Evolutionary conservation across 2,888 invertebrate species (phyloP).

Genomic region (Hartigia nigra): DNA sequence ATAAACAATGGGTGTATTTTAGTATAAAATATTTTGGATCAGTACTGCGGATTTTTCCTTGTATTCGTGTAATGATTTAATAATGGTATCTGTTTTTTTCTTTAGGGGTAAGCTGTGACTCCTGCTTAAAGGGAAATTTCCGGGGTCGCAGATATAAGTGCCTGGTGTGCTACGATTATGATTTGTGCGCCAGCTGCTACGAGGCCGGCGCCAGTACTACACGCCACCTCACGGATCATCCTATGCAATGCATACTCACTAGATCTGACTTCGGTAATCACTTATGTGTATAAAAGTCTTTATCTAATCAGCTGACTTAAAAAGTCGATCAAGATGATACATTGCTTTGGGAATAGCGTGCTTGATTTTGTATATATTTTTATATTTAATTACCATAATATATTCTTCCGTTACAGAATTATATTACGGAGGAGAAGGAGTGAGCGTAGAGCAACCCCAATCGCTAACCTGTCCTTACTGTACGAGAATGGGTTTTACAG

Average conservation of each 20-base stretch:
- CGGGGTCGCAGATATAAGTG: constrained; percentile 98
- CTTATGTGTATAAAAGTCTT: background rate
- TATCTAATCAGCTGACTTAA: background rate
- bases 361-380: background rate
- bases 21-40: background rate
- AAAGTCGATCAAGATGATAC: background rate
- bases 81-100: background rate
- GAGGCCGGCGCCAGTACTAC: constrained; percentile 92
- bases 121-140: constrained; percentile 97
- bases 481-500: constrained; percentile 95
- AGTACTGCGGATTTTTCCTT: background rate
- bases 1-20: too few species aligned
- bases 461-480: constrained; percentile 98
- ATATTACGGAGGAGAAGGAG: constrained; percentile 95
- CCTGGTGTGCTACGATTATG: constrained; percentile 98
- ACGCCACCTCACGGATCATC: constrained; percentile 95
- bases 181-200: constrained; percentile 96
- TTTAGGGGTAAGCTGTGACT: constrained; percentile 98
- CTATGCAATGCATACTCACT: constrained; percentile 99
- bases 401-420: constrained; percentile 73
- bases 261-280: constrained; percentile 91
- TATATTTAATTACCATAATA: background rate
- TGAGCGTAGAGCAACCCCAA: constrained; percentile 92
- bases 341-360: background rate
- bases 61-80: background rate